Conservation (phyloP, 1,140 invertebrate genomes). For the Diachasma alloeum region DNA sequence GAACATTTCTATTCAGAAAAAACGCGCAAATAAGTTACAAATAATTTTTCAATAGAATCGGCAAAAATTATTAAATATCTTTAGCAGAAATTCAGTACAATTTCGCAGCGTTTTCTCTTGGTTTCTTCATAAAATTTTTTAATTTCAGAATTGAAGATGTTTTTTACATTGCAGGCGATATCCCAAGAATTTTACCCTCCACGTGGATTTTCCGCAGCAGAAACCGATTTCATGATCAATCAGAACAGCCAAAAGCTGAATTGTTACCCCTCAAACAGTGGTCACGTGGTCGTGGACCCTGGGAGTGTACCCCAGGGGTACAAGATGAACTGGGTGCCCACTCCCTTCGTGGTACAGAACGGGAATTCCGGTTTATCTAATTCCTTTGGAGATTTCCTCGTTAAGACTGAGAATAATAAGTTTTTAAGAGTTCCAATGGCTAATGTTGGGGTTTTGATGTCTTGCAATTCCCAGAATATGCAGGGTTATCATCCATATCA, state of each 20-base stretch:
- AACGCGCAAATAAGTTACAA: too few relatives aligned
- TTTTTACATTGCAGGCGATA: neutral
- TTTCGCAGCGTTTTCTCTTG: too few relatives aligned
- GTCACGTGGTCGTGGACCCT: neutral
- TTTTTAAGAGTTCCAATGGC: neutral
- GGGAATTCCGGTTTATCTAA: neutral
- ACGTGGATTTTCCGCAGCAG: neutral
- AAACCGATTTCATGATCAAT: neutral
- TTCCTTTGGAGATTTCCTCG: neutral
- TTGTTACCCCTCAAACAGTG: neutral
- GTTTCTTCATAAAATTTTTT: too few relatives aligned
- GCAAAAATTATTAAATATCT: too few relatives aligned
- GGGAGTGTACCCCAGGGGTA: neutral
- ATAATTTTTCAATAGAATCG: too few relatives aligned
- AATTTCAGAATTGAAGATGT: too few relatives aligned
- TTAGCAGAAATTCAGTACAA: too few relatives aligned
- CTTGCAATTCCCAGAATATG: neutral
- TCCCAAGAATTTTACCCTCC: neutral
- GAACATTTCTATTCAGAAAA: too few relatives aligned
- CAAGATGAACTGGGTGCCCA: neutral
- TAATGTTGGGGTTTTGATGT: neutral
- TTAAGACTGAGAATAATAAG: conserved; percentile 16
- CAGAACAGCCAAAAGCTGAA: neutral
- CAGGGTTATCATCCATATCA: conserved; percentile 9
- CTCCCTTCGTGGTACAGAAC: neutral